Conservation (phyloP, 1,140 invertebrate genomes). For the Glomeris maerens region DNA sequence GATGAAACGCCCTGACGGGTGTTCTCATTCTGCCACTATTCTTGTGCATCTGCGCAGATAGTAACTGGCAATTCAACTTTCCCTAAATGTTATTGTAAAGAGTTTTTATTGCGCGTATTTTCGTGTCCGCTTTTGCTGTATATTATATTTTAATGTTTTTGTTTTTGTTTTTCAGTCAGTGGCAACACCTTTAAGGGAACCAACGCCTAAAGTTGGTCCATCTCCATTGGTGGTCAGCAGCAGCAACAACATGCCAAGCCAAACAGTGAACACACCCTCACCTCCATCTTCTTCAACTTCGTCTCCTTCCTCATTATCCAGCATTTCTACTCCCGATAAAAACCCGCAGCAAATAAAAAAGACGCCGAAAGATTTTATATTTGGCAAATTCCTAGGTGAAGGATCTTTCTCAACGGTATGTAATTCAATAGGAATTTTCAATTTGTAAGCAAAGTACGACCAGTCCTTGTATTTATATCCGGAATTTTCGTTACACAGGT, state of each 20-base stretch:
- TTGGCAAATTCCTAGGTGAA: slow-evolving; percentile 88
- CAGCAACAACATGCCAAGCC: neutral
- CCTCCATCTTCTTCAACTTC: too few species aligned
- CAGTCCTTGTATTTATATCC: slow-evolving; percentile 5
- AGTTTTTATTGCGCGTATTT: too few species aligned
- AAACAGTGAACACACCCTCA: too few species aligned
- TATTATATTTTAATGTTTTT: too few species aligned
- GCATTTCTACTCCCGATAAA: neutral
- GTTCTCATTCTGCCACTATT: too few species aligned
- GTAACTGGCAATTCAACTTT: too few species aligned
- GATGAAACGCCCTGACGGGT: too few species aligned
- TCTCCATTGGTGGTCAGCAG: neutral
- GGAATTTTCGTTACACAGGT: slow-evolving; percentile 40
- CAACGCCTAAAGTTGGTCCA: neutral
- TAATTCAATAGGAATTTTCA: slow-evolving; percentile 14
- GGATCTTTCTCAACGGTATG: slow-evolving; percentile 87
- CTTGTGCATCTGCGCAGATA: too few species aligned
- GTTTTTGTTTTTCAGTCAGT: slow-evolving; percentile 1
- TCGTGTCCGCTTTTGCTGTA: too few species aligned
- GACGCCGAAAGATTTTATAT: slow-evolving; percentile 76
- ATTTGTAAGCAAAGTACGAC: slow-evolving; percentile 1
- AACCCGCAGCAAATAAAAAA: slow-evolving; percentile 35
- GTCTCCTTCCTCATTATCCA: neutral
- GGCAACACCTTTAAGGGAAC: neutral
- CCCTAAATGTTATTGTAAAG: too few species aligned